Evolutionary conservation across 1,140 invertebrate genomes (phyloP), one percentile per base, ranked within the genome.

Genomic region (Calosoma granatense): DNA sequence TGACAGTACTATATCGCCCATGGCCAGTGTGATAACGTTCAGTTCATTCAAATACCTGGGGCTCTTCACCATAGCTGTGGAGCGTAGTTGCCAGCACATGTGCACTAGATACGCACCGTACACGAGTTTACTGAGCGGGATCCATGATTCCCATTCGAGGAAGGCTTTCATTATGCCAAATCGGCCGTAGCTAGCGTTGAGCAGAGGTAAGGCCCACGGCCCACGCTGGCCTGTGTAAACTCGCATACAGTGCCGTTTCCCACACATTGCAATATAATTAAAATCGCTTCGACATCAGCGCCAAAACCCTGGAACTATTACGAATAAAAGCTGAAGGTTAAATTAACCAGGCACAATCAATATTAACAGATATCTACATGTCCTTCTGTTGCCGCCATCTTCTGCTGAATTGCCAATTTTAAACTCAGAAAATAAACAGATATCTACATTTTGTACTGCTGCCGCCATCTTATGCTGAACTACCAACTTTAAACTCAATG

Each of bases 81-180:
- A 67, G 12, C 76, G 67, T 0, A 72, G 59, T 52, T 78, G 77
- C 22, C 80, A 66, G 3, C 72, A 41, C 55, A 75, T 69, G 59
- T 84, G 82, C 17, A 72, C 72, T 20, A 90, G 70, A 66, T 89
- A 90, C 2, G 82, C 78, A 39, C 80, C 80, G 65, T 88, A 92
- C 0, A 82, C 79, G 17, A 91, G 70, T 60, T 84, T 79, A 56
- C 84, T 81, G 1, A 90, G 70, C 1, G 86, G 84, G 20, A 83
- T 73, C 73, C 84, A 86, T 0, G 76, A 74, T 19, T 70, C 74
- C 84, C 85, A 88, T 1, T 79, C 82, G 11, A 88, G 67, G 41
- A 88, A 71, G 1, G 65, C 65, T 53, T 81, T 79, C 1, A 88
- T 65, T 1, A 80, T 53, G 14, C 22, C 22, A 47, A 47, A 47